phyloP scores from a whole-genome alignment of 2,797 vertebrate species.

The Nannoperca australis region DNA sequence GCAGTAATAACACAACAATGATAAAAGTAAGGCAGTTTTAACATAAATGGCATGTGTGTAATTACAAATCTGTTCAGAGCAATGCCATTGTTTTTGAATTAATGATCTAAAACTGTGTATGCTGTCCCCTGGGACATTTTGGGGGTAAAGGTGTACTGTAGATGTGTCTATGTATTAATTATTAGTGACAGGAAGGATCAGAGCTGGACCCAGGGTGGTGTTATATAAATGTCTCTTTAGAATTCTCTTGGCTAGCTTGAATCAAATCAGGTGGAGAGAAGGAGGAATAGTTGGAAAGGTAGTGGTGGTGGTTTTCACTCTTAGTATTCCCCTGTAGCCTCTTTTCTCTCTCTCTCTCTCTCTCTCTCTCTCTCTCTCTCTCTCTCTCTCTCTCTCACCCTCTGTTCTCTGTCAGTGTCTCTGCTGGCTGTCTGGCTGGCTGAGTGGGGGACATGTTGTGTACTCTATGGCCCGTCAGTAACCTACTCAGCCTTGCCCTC shows the following conservation, averaged over 20 bases:
- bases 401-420: slow-evolving; percentile 84
- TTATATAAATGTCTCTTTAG: slow-evolving; percentile 54
- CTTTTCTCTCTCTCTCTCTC: slow-evolving; percentile 9
- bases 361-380: slow-evolving; percentile 13
- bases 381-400: slow-evolving; percentile 13
- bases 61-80: slow-evolving; percentile 19
- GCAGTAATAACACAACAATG: slow-evolving; percentile 4
- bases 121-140: slow-evolving; percentile 17
- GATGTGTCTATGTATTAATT: slow-evolving; percentile 11
- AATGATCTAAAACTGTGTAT: slow-evolving; percentile 45
- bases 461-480: slow-evolving; percentile 89
- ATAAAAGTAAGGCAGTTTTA: slow-evolving; percentile 4
- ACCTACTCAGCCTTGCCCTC: slow-evolving; percentile 89
- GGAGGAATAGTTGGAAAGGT: slow-evolving; percentile 48
- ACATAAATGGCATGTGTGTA: background rate
- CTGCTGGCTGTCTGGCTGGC: slow-evolving; percentile 82
- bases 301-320: slow-evolving; percentile 51
- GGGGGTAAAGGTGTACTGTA: background rate
- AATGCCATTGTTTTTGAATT: slow-evolving; percentile 34
- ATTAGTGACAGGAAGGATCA: slow-evolving; percentile 35
- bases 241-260: slow-evolving; percentile 60
- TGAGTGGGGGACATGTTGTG: slow-evolving; percentile 88
- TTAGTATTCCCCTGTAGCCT: slow-evolving; percentile 73
- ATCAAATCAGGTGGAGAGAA: slow-evolving; percentile 55
- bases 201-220: slow-evolving; percentile 34